Conservation (phyloP, 2,888 invertebrate genomes). For the Sycophila texana region DNA sequence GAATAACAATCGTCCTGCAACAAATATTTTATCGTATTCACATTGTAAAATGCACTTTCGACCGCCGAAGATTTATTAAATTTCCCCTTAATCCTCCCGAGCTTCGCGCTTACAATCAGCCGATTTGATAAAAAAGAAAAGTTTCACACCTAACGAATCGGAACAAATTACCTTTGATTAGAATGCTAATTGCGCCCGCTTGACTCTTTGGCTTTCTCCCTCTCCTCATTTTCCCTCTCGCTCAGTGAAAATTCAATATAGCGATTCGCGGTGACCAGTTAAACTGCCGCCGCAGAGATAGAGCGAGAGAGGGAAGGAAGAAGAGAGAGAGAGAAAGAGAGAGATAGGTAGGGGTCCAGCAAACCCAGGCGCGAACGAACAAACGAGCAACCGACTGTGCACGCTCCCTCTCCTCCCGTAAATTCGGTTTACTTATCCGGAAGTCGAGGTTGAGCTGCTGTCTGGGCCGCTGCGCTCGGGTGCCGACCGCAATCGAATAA, state of each 20-base stretch:
- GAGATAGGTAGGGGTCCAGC: not conserved
- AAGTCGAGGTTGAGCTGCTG: conserved; percentile 61
- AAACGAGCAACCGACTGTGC: conserved; percentile 40
- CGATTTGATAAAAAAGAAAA: not conserved
- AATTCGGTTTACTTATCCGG: conserved; percentile 71
- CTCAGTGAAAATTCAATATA: conserved; percentile 48
- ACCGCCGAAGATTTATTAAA: too few relatives aligned
- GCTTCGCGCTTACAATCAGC: too few relatives aligned
- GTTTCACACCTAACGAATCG: not conserved
- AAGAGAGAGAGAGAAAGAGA: conserved; percentile 2
- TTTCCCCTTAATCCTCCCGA: too few relatives aligned
- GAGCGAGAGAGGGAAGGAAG: conserved; percentile 4
- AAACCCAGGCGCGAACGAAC: conserved; percentile 48
- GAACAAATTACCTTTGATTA: conserved; percentile 41
- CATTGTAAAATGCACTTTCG: too few relatives aligned
- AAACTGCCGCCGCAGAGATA: conserved; percentile 22
- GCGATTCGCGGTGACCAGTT: conserved; percentile 39
- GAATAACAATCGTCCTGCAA: too few relatives aligned
- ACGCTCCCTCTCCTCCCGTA: conserved; percentile 54
- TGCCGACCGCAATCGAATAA: conserved; percentile 71
- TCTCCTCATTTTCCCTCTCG: conserved; percentile 15
- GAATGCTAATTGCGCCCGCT: conserved; percentile 44
- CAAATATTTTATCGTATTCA: too few relatives aligned
- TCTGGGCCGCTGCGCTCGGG: conserved; percentile 57
- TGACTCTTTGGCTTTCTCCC: conserved; percentile 19